Percentiles rank a stretch among this genome's conserved stretches.
Conservation (phyloP, 1,140 invertebrate species). For the Pantala flavescens region DNA sequence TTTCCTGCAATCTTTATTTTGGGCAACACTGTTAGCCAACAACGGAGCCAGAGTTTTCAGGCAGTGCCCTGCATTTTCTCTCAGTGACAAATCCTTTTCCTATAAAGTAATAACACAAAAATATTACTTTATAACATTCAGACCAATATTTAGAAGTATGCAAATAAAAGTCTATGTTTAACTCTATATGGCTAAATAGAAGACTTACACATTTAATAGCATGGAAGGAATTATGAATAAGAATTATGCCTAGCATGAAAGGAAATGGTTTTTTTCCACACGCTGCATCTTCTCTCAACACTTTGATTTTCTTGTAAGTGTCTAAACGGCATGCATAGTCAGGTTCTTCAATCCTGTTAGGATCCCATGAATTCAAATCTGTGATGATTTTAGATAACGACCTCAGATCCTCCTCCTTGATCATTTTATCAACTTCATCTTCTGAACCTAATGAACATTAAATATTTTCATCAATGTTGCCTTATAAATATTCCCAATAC, state of each 20-base stretch:
- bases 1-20: conserved; percentile 32
- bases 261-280: conserved; percentile 33
- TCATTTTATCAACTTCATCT: conserved; percentile 41
- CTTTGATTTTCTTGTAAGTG: conserved; percentile 54
- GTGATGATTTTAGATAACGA: conserved; percentile 41
- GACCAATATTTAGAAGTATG: conserved; percentile 4
- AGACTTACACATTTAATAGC: conserved; percentile 50
- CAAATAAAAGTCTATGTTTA: conserved; percentile 9
- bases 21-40: conserved; percentile 36
- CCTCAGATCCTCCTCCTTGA: conserved; percentile 31
- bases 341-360: conserved; percentile 78
- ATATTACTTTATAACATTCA: background rate
- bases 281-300: conserved; percentile 39
- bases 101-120: conserved; percentile 23
- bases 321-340: conserved; percentile 73
- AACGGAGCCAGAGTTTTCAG: conserved; percentile 52
- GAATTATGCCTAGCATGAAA: conserved; percentile 54
- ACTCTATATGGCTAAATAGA: background rate
- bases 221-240: conserved; percentile 74
- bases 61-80: conserved; percentile 64
- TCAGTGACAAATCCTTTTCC: conserved; percentile 71
- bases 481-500: background rate
- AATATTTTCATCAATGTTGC: background rate
- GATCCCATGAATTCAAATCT: conserved; percentile 78
- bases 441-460: conserved; percentile 34